phyloP scores from a whole-genome alignment of 2,797 vertebrate species.

The Phalanger gymnotis region DNA sequence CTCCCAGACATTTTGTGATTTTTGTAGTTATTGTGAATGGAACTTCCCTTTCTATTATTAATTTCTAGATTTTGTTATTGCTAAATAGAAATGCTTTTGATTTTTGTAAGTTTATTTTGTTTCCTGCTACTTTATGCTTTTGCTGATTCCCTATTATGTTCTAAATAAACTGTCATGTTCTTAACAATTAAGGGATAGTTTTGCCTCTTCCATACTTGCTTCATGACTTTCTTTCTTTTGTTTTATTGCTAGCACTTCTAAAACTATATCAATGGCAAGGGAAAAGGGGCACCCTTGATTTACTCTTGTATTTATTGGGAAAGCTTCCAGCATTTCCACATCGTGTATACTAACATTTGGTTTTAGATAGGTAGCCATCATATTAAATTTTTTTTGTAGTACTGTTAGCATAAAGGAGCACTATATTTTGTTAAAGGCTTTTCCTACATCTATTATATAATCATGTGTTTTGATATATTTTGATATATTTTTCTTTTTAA shows the following conservation, averaged over 20 bases:
- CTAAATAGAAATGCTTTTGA: background rate
- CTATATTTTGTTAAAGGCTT: background rate
- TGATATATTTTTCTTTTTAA: background rate
- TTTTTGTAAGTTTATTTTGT: background rate
- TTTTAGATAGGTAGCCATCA: background rate
- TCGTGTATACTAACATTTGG: background rate
- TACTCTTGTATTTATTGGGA: background rate
- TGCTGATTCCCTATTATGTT: background rate
- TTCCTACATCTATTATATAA: background rate
- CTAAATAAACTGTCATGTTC: background rate
- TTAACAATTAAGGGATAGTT: background rate
- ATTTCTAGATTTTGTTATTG: background rate
- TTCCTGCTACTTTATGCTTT: background rate
- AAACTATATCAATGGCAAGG: background rate
- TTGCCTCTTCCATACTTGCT: background rate
- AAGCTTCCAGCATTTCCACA: background rate
- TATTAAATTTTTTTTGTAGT: background rate
- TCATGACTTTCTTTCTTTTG: background rate
- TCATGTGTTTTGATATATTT: background rate
- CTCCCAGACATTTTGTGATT: background rate
- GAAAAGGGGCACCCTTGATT: background rate
- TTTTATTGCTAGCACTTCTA: background rate
- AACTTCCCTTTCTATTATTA: background rate
- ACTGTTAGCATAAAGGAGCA: background rate
- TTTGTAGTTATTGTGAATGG: background rate